Evolutionary conservation across 2,888 invertebrate genomes (phyloP).

Genomic region (Drosophila leonis): DNA sequence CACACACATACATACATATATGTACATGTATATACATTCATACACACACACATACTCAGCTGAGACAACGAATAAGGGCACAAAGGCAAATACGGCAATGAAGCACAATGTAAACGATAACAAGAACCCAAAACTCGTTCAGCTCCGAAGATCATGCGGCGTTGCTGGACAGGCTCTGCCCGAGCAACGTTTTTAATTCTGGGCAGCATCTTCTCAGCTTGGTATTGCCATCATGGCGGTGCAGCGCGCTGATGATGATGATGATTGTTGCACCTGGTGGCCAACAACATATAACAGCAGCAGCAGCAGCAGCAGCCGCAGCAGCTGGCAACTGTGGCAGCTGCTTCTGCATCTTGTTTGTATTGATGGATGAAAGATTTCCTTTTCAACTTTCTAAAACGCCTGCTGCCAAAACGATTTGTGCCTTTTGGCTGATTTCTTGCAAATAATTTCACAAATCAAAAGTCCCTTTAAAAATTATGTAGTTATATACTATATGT

Average conservation of each 20-base stretch:
- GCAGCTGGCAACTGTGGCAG: conserved; percentile 52
- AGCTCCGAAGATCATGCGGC: conserved; percentile 53
- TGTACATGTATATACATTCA: background rate
- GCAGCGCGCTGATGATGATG: conserved; percentile 10
- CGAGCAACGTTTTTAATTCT: conserved; percentile 44
- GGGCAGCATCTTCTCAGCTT: conserved; percentile 42
- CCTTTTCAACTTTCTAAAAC: conserved; percentile 63
- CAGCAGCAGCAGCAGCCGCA: conserved; percentile 44
- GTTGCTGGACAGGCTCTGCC: conserved; percentile 47
- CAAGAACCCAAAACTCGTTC: conserved; percentile 66
- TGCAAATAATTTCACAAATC: background rate
- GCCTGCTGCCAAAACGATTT: conserved; percentile 29
- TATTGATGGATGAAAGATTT: conserved; percentile 63
- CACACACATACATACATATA: conserved; percentile 3
- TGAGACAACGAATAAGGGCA: conserved; percentile 71
- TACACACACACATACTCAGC: conserved; percentile 14
- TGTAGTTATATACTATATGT: too few species aligned
- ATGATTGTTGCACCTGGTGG: conserved; percentile 76
- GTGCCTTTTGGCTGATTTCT: conserved; percentile 26
- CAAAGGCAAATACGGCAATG: conserved; percentile 64
- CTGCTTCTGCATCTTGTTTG: conserved; percentile 41
- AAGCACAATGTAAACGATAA: conserved; percentile 28
- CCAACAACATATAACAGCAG: conserved; percentile 44
- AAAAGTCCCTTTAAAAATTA: background rate
- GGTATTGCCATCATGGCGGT: background rate